phyloP scores from a whole-genome alignment of 2,888 invertebrate species.

The Eugnorisma glareosa region DNA sequence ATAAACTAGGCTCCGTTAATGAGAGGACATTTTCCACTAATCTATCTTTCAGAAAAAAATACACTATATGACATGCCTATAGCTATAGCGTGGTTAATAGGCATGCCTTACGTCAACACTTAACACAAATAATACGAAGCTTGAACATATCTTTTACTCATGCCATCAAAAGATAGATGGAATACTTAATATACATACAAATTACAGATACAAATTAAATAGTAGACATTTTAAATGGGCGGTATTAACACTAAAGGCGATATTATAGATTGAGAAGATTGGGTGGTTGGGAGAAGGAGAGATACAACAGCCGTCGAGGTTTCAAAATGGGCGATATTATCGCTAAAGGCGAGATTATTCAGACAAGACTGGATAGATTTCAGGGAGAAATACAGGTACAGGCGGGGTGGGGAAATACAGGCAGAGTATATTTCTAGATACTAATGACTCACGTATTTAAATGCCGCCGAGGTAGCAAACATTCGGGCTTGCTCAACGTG shows the following conservation, averaged over 20 bases:
- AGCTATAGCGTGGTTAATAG: neutral
- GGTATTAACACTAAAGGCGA: too few species aligned
- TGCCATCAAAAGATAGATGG: neutral
- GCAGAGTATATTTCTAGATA: neutral
- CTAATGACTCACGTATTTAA: conserved; percentile 39
- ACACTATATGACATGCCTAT: neutral
- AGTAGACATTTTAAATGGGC: neutral
- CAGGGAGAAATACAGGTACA: neutral
- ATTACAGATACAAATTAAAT: neutral
- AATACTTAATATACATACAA: neutral
- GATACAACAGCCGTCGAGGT: neutral
- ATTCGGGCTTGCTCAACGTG: conserved; percentile 51
- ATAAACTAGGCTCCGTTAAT: neutral
- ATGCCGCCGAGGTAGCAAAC: conserved; percentile 28
- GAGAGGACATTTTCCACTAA: neutral
- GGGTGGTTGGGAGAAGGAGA: neutral
- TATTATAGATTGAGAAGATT: too few species aligned
- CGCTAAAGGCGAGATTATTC: neutral
- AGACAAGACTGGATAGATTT: neutral
- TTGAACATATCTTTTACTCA: neutral
- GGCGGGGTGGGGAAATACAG: neutral
- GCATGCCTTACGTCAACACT: neutral
- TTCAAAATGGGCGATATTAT: neutral
- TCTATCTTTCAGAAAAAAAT: neutral
- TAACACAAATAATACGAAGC: neutral